phyloP scores from a whole-genome alignment of 2,113 vertebrate genomes.

The Scytalopus superciliaris region DNA sequence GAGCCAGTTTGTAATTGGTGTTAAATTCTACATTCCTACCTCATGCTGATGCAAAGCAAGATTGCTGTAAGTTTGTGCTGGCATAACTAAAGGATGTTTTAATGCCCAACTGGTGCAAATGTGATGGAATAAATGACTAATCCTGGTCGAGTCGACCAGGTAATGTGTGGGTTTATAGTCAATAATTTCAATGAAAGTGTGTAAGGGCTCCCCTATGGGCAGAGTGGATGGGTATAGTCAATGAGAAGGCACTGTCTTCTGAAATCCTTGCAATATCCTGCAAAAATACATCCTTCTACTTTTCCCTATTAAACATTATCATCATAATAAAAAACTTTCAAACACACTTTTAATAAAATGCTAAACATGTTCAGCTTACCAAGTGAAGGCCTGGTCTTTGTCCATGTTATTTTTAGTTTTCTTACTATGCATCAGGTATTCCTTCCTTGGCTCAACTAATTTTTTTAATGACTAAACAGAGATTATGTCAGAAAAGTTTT shows the following conservation, averaged over 20 bases:
- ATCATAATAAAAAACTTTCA: not conserved
- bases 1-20: not conserved
- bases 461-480: not conserved
- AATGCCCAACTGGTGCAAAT: not conserved
- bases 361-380: not conserved
- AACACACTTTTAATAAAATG: not conserved
- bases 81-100: not conserved
- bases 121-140: not conserved
- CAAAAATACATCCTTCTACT: not conserved
- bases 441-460: not conserved
- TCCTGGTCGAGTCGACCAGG: not conserved
- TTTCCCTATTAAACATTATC: not conserved
- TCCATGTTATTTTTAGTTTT: not conserved
- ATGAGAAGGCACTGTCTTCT: not conserved
- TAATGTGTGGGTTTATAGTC: not conserved
- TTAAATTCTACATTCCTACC: slow-evolving; percentile 26
- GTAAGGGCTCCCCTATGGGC: not conserved
- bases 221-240: not conserved
- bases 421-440: not conserved
- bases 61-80: not conserved
- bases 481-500: not conserved
- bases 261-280: not conserved
- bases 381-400: not conserved
- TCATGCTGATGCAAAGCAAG: not conserved
- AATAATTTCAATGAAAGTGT: not conserved